Conservation (phyloP, 1,140 invertebrate genomes). For the Diprion similis region DNA sequence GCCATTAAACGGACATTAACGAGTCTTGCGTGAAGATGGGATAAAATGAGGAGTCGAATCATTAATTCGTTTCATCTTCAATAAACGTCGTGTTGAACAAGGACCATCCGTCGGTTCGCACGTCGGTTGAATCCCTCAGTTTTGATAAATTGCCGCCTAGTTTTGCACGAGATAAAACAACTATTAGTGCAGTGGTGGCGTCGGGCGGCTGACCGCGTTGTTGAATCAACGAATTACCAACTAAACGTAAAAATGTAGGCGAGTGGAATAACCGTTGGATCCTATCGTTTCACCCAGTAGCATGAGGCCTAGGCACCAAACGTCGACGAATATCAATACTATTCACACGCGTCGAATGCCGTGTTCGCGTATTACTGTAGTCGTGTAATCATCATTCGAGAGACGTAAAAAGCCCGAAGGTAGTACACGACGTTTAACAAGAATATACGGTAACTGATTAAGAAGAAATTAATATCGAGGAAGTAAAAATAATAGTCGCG, state of each 20-base stretch:
- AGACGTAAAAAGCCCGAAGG: too few relatives aligned
- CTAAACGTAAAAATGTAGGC: neutral
- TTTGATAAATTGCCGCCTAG: neutral
- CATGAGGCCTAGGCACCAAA: neutral
- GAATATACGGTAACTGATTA: too few relatives aligned
- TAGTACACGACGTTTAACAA: too few relatives aligned
- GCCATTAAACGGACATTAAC: too few relatives aligned
- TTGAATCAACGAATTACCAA: neutral
- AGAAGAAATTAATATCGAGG: too few relatives aligned
- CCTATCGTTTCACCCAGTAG: neutral
- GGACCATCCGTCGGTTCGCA: neutral
- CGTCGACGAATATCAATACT: neutral
- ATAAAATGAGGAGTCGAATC: too few relatives aligned
- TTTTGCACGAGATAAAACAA: neutral
- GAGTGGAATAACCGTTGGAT: neutral
- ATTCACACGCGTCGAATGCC: too few relatives aligned
- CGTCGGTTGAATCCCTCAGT: neutral
- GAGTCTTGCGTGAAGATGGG: too few relatives aligned
- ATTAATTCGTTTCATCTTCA: too few relatives aligned
- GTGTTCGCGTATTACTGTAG: too few relatives aligned
- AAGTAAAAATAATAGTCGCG: too few relatives aligned
- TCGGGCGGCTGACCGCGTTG: neutral
- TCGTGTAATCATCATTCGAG: too few relatives aligned
- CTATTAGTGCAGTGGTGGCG: neutral
- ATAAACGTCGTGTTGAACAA: neutral